Evolutionary conservation across 2,888 invertebrate genomes (phyloP), one percentile per base, ranked within the genome.

Genomic region (Adineta ricciae): DNA sequence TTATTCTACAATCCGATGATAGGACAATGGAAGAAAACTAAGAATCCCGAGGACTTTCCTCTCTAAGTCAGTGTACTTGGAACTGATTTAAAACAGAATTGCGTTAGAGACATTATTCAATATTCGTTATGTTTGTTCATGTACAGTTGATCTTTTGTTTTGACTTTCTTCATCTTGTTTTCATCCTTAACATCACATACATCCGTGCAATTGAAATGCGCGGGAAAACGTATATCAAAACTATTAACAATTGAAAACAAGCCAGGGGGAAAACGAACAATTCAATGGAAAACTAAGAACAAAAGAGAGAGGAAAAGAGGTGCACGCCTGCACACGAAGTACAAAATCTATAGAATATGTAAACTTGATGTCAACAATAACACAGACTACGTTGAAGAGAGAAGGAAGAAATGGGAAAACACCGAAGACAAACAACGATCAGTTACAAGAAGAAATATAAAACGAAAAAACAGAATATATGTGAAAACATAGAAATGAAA

Each of bases 1-100:
- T 41, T 78, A 36, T 78, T 78, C 41, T 78, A 36, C 41, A 78
- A 78, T 78, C 73, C 73, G 24, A 78, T 36, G 73, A 78, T 41
- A 9, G 73, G 73, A 41, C 38, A 21, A 41, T 78, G 73, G 73
- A 38, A 21, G 11, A 78, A 41, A 78, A 78, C 36, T 38, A 24
- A 7, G 9, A 19, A 41, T 9, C 8, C 19, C 0, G 41, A 41
- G 38, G 73, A 78, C 24, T 36, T 78, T 19, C 36, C 73, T 27
- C 64, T 64, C 4, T 64, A 32, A 64, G 19, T 32, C 2, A 3
- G 16, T 32, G 4, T 32, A 27, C 5, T 32, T 16, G 2, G 32
- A 32, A 56, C 27, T 3, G 1, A 32, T 64, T n/a, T 56, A 56
- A 56, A 27, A 7, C 7, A 9, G 56, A 0, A n/a, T 9, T 56